These are phyloP conservation scores for Platysteira castanea DNA, from an alignment of 2,113 vertebrate species.

Conservation along the genomic window DNA sequence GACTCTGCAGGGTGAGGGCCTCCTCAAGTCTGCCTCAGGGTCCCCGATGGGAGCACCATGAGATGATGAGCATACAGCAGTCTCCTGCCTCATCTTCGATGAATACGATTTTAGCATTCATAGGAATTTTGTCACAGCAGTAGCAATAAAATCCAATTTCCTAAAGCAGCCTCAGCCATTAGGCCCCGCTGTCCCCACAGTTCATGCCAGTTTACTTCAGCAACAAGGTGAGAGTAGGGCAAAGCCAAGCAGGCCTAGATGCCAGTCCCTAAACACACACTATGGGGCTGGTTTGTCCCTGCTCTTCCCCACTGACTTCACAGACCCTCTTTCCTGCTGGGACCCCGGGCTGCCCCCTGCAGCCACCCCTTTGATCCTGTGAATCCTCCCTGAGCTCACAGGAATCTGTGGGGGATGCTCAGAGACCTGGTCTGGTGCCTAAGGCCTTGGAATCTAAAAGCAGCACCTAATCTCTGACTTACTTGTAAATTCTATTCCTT, in stretches of 20 bases:
- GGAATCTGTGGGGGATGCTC: accelerated
- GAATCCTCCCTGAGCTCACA: neutral
- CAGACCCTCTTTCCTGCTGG: neutral
- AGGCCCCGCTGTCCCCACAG: neutral
- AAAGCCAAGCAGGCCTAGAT: neutral
- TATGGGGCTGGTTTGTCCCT: neutral
- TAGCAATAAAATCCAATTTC: neutral
- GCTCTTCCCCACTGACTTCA: neutral
- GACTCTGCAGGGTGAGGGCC: neutral
- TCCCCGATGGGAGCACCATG: neutral
- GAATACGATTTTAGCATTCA: neutral
- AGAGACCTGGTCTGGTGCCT: neutral
- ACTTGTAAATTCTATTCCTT: neutral
- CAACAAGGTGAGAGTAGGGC: neutral
- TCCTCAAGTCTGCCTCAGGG: neutral
- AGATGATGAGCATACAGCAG: neutral
- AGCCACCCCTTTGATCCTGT: neutral
- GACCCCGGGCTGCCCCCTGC: accelerated
- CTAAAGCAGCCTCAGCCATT: neutral
- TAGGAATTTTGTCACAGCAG: neutral
- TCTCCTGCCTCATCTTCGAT: neutral
- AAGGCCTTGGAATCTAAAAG: neutral
- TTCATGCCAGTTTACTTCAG: neutral
- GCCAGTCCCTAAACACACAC: neutral
- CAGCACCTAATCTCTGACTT: neutral